Base-by-base conservation (phyloP, 2,888 invertebrate species). In the Mythimna lalbum region DNA sequence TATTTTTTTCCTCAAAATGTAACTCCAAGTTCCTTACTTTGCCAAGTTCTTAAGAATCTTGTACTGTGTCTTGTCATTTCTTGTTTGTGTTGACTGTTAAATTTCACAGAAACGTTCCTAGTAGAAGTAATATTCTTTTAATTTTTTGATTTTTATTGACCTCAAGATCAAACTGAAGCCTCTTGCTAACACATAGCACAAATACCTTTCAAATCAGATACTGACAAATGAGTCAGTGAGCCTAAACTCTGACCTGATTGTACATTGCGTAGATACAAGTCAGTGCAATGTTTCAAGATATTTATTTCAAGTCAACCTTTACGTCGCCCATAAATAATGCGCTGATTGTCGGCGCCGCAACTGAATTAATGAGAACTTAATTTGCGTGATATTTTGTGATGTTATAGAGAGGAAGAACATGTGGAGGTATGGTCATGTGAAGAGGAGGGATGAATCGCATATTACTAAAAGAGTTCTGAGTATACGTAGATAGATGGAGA, bases 301-400 rank as follows among this genome's bases (percentile, higher is more conserved):
- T 80, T 70, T 66, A 72, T 69, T 72, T 66, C 36, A 36, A 63
- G 66, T 63, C 70, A 81, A 83, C 83, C 83, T 83, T 81, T 83
- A 80, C 69, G 67, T 63, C 53, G 21, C 65, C 55, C 14, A 68
- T 80, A 82, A 83, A 72, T 82, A 66, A 76, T 68, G 39, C 10
- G 27, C 33, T 63, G 73, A 83, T 74, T 59, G 67, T 62, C 63
- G 64, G 57, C 80, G 64, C 68, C 63, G 73, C 71, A 76, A 36
- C 47, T 10, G 27, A 61, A 49, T 69, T 75, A 76, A 73, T 72
- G 64, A 64, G 57, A 63, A 65, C 47, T 59, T 69, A 72, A 81
- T 68, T 52, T 63, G 64, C 64, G 21, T 71, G 57, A 50, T 69
- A 80, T 78, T 78, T 63, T 14, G 63, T 66, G 47, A 65, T 60